Percentiles rank a stretch among this genome's conserved stretches.
phyloP scores from a whole-genome alignment of 1,140 invertebrate genomes.

The Lethrus apterus region DNA sequence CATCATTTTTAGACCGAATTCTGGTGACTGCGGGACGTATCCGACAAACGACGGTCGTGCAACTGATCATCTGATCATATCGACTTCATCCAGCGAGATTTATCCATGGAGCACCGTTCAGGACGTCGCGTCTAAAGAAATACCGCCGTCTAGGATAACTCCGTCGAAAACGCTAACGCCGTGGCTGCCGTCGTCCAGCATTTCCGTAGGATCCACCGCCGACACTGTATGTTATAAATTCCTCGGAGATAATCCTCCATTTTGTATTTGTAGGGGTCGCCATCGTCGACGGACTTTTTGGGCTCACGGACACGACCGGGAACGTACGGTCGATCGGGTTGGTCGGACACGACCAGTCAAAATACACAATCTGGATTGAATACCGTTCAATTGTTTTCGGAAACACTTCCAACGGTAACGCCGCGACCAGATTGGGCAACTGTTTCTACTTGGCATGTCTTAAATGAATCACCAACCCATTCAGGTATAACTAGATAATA shows the following conservation, averaged over 20 bases:
- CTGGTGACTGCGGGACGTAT: slow-evolving; percentile 40
- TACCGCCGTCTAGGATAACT: slow-evolving; percentile 23
- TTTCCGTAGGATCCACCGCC: background rate
- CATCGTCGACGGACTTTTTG: slow-evolving; percentile 25
- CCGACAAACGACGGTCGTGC: slow-evolving; percentile 25
- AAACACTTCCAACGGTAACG: slow-evolving; percentile 17
- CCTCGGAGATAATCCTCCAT: background rate
- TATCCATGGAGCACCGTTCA: slow-evolving; percentile 36
- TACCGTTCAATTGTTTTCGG: slow-evolving; percentile 11
- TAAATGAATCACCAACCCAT: slow-evolving; percentile 13
- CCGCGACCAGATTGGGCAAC: slow-evolving; percentile 41
- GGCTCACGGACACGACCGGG: slow-evolving; percentile 38
- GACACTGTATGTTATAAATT: background rate
- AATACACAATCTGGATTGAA: slow-evolving; percentile 9
- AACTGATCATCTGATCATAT: slow-evolving; percentile 22
- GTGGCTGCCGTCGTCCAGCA: slow-evolving; percentile 30
- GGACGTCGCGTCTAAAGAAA: slow-evolving; percentile 24
- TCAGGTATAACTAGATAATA: background rate
- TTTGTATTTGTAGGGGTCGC: background rate
- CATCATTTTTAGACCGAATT: slow-evolving; percentile 42
- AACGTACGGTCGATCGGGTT: slow-evolving; percentile 43
- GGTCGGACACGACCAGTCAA: slow-evolving; percentile 22
- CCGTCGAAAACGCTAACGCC: slow-evolving; percentile 24
- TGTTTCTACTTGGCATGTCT: slow-evolving; percentile 29
- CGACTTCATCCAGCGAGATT: slow-evolving; percentile 33